A percentile compares a stretch with the other conserved stretches of the same genome.
Conservation (phyloP, 2,888 invertebrate genomes). For the Aporophyla lueneburgensis region DNA sequence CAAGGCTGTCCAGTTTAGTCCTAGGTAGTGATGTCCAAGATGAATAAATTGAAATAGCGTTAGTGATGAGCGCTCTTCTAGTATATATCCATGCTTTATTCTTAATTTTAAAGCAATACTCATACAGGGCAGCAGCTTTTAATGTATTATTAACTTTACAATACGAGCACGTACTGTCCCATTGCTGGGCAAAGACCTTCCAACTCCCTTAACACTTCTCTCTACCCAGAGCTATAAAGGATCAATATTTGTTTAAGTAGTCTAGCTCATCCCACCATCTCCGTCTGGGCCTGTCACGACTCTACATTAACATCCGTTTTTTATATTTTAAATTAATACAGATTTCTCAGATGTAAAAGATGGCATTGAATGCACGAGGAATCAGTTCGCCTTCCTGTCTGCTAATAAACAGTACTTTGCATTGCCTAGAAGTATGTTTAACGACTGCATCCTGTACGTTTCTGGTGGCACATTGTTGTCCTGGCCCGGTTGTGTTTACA, state of each 20-base stretch:
- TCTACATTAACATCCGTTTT: neutral
- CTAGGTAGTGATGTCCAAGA: no score
- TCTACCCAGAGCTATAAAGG: neutral
- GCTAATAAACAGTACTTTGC: conserved; percentile 10
- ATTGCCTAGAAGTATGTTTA: neutral
- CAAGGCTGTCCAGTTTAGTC: neutral
- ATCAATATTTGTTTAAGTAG: neutral
- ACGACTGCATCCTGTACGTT: conserved; percentile 45
- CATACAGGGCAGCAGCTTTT: no score
- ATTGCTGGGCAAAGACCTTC: neutral
- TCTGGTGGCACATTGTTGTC: neutral
- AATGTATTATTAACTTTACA: neutral
- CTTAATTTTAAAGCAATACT: neutral
- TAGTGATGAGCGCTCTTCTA: neutral
- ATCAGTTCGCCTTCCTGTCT: conserved; percentile 3
- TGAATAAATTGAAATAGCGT: no score
- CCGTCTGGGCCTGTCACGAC: neutral
- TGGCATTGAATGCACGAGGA: conserved; percentile 28
- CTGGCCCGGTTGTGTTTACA: conserved; percentile 4
- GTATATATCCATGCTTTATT: neutral
- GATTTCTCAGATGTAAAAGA: neutral
- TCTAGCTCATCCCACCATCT: neutral
- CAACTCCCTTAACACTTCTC: neutral
- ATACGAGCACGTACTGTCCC: neutral
- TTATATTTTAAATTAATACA: neutral